Conservation (phyloP, 2,113 vertebrate genomes). For the Willisornis vidua region DNA sequence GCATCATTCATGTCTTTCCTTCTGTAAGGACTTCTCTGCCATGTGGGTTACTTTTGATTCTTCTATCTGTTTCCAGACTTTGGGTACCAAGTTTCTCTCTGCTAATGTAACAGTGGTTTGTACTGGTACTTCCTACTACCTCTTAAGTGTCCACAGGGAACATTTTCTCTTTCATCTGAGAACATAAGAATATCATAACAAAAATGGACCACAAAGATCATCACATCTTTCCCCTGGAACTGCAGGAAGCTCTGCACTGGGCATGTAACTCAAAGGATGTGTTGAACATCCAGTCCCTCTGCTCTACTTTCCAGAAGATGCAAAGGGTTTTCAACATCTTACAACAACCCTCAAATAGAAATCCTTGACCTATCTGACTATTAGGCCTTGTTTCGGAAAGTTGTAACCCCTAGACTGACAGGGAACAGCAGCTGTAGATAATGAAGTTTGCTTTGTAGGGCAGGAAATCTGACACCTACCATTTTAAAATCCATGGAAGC, state of each 20-base stretch:
- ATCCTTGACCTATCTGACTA: neutral
- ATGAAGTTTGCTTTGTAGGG: neutral
- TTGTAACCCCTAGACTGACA: neutral
- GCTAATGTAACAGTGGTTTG: neutral
- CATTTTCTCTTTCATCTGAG: neutral
- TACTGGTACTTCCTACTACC: neutral
- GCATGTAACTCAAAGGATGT: neutral
- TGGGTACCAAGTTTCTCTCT: neutral
- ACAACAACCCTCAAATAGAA: neutral
- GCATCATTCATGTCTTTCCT: neutral
- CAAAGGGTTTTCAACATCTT: neutral
- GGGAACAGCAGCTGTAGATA: neutral
- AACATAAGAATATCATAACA: neutral
- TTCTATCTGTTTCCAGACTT: neutral
- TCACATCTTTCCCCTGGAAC: neutral
- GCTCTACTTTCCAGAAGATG: neutral
- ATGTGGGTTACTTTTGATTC: neutral
- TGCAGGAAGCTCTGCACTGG: neutral
- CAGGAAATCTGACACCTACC: neutral
- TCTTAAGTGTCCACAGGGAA: accelerated
- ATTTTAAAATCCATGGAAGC: neutral
- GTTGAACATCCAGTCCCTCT: neutral
- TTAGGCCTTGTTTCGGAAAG: neutral
- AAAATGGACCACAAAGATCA: neutral
- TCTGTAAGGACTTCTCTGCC: neutral